phyloP scores from a whole-genome alignment of 2,113 vertebrate genomes.

The Irena cyanogastra region DNA sequence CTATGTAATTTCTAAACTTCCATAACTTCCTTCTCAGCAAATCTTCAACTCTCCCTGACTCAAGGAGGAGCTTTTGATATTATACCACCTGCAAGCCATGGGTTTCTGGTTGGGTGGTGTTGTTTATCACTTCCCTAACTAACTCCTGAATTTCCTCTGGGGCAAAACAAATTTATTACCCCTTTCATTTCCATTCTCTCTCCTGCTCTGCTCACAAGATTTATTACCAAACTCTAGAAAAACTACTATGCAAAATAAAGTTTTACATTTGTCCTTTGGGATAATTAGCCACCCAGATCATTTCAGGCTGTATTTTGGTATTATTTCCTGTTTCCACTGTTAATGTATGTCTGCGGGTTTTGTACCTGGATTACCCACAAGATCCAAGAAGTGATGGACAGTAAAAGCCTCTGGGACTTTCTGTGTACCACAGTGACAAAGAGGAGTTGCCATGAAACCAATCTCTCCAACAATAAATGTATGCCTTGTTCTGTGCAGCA shows the following conservation, averaged over 20 bases:
- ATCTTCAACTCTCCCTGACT: background rate
- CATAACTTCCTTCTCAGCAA: background rate
- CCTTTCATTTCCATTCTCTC: background rate
- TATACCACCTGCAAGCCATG: background rate
- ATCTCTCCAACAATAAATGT: background rate
- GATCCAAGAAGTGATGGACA: background rate
- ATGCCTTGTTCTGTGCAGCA: background rate
- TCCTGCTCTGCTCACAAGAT: background rate
- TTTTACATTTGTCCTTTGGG: background rate
- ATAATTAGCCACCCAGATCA: background rate
- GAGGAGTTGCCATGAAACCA: constrained; percentile 22
- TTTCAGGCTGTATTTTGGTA: background rate
- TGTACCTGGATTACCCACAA: background rate
- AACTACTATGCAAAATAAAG: background rate
- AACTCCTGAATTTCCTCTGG: background rate
- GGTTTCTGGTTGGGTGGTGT: background rate
- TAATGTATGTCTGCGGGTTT: background rate
- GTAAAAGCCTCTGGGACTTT: background rate
- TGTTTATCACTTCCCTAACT: background rate
- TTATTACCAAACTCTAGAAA: background rate
- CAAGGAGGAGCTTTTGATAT: background rate
- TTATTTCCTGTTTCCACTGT: background rate
- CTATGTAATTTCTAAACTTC: background rate
- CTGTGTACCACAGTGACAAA: background rate
- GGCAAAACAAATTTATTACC: background rate